Evolutionary conservation across 2,113 vertebrate species (phyloP).

Genomic region (Puntigrus tetrazona): DNA sequence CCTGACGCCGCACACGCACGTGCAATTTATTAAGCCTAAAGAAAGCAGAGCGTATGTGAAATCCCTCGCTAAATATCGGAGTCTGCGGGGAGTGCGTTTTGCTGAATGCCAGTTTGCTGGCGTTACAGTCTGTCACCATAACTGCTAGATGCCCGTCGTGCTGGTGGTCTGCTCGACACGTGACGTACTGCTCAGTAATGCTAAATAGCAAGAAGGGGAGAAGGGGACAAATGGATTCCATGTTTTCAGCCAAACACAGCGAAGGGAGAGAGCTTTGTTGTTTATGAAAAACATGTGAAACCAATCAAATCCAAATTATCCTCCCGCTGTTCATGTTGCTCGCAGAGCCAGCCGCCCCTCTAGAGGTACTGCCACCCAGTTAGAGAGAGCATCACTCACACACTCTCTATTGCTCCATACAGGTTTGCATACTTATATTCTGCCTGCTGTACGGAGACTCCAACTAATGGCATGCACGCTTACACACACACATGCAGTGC

Average conservation of each 20-base stretch:
- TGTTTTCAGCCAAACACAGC: constrained; percentile 75
- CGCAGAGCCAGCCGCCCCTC: constrained; percentile 69
- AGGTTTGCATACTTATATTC: constrained; percentile 9
- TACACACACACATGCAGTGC: neutral
- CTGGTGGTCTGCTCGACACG: constrained; percentile 49
- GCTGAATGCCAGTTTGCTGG: constrained; percentile 29
- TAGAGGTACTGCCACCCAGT: constrained; percentile 77
- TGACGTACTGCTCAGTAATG: constrained; percentile 57
- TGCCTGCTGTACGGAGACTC: neutral
- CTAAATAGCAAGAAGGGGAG: constrained; percentile 65
- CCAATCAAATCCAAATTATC: constrained; percentile 81
- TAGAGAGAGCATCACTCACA: constrained; percentile 43
- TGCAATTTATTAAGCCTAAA: neutral
- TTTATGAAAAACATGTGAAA: constrained; percentile 82
- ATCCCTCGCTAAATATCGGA: neutral
- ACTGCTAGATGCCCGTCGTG: constrained; percentile 16
- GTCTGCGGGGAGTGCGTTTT: constrained; percentile 15
- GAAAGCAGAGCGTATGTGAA: neutral
- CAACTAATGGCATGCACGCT: neutral
- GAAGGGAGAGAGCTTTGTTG: constrained; percentile 76
- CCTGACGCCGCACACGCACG: neutral
- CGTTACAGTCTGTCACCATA: constrained; percentile 19
- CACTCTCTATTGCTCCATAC: constrained; percentile 45
- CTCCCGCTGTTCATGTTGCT: constrained; percentile 76
- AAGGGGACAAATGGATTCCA: constrained; percentile 77